Conservation (phyloP, 2,113 vertebrate genomes). For the Anhinga rufa region DNA sequence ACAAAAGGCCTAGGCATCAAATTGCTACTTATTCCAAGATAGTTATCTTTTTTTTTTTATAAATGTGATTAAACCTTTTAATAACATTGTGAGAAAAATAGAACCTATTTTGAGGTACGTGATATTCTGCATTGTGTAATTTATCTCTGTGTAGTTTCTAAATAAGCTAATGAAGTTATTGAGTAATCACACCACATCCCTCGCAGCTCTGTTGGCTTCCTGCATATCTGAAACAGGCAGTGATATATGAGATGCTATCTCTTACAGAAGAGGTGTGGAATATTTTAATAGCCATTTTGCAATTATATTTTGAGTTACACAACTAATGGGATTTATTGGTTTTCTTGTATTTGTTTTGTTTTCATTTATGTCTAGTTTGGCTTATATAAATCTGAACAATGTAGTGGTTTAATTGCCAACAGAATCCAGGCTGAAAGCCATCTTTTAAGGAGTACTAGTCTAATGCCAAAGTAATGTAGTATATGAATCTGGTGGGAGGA, state of each 20-base stretch:
- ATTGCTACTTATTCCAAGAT: not conserved
- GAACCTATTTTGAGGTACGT: not conserved
- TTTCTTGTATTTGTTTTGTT: not conserved
- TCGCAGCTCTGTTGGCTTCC: not conserved
- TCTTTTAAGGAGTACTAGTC: not conserved
- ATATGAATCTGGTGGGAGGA: not conserved
- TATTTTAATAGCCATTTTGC: not conserved
- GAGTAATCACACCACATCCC: not conserved
- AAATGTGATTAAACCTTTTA: not conserved
- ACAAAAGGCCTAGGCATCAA: not conserved
- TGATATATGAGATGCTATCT: not conserved
- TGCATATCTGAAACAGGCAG: not conserved
- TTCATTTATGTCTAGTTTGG: not conserved
- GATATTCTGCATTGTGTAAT: not conserved
- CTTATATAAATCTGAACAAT: not conserved
- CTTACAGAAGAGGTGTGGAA: not conserved
- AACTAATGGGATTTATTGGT: not conserved
- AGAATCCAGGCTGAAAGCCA: not conserved
- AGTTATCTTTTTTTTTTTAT: not conserved
- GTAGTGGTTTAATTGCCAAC: not conserved
- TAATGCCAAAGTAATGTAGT: not conserved
- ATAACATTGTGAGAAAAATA: not conserved
- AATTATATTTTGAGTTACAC: not conserved
- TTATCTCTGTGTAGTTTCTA: not conserved
- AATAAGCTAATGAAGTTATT: conserved; percentile 4